Evolutionary conservation across 2,888 invertebrate genomes (phyloP), one percentile per base, ranked within the genome.

Genomic region (Lasioglossum morio): DNA sequence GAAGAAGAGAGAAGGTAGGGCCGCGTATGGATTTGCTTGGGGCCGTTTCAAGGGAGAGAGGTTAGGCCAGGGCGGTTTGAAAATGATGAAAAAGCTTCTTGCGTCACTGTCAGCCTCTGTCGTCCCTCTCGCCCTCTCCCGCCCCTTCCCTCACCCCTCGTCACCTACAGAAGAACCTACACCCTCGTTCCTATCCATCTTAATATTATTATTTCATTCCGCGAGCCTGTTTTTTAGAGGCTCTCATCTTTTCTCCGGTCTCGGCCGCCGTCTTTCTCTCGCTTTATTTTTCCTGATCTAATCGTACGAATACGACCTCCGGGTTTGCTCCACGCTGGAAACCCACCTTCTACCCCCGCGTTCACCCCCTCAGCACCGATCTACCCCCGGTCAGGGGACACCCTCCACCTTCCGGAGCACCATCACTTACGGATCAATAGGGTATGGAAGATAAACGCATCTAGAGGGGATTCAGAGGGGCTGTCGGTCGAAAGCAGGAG

Each of bases 151-250:
- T 1, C 37, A n/a, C 70, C 86, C 86, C 88, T 83, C 84, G 80
- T 83, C 88, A 86, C 86, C 90, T 90, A 89, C 88, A 84, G 89
- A 90, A 87, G 88, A 92, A 89, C 91, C 89, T 89, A 84, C 88
- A 70, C 87, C 85, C 85, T 86, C 87, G 88, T 83, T 84, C 88
- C 93, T 92, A 94, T 94, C 93, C 94, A 94, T 94, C 94, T 94
- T 94, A 94, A 94, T 94, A 94, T 94, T 94, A 94, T 94, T 94
- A 94, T 94, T 94, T 94, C 94, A 94, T 94, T 94, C 92, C 93
- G 92, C 91, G 92, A 92, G 92, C 89, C 88, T 89, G 92, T 88
- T 92, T 93, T 93, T 91, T 91, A 92, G 87, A 90, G 87, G 83
- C 88, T 69, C 87, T 80, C 63, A 34, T 48, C 37, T 60, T 48